phyloP scores from a whole-genome alignment of 2,888 invertebrate genomes.

The Mimachlamys varia region DNA sequence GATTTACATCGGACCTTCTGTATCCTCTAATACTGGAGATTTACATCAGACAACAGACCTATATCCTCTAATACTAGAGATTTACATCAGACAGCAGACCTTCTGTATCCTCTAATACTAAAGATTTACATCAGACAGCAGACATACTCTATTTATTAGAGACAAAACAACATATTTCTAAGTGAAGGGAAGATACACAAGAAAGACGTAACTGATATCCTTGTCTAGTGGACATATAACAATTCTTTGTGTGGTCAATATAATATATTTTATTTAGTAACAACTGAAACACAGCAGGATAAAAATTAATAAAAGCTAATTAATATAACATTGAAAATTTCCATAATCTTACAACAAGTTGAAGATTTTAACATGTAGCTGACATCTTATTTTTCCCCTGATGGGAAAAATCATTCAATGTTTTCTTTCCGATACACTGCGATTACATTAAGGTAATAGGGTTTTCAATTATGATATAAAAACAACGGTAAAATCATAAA shows the following conservation, averaged over 20 bases:
- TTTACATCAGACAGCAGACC: too few species aligned
- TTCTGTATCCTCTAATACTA: too few species aligned
- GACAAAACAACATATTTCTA: too few species aligned
- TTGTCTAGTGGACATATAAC: not conserved
- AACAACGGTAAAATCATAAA: not conserved
- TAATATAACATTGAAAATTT: conserved; percentile 17
- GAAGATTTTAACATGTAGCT: not conserved
- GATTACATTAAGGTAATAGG: not conserved
- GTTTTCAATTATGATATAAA: not conserved
- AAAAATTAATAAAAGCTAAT: conserved; percentile 34
- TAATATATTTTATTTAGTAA: conserved; percentile 33
- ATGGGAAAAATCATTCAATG: not conserved
- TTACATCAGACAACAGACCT: too few species aligned
- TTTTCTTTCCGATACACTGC: not conserved
- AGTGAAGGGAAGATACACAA: too few species aligned
- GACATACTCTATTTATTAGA: too few species aligned
- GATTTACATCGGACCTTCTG: too few species aligned
- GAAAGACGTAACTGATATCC: too few species aligned
- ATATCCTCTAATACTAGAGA: too few species aligned
- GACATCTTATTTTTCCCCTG: not conserved
- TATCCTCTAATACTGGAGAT: too few species aligned
- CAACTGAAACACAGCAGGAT: conserved; percentile 33
- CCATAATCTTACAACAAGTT: not conserved
- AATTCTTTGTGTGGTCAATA: not conserved
- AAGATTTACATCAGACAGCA: too few species aligned